Evolutionary conservation across 2,113 vertebrate species (phyloP), one percentile per base, ranked within the genome.

Genomic region (Colistium nudipinnis): DNA sequence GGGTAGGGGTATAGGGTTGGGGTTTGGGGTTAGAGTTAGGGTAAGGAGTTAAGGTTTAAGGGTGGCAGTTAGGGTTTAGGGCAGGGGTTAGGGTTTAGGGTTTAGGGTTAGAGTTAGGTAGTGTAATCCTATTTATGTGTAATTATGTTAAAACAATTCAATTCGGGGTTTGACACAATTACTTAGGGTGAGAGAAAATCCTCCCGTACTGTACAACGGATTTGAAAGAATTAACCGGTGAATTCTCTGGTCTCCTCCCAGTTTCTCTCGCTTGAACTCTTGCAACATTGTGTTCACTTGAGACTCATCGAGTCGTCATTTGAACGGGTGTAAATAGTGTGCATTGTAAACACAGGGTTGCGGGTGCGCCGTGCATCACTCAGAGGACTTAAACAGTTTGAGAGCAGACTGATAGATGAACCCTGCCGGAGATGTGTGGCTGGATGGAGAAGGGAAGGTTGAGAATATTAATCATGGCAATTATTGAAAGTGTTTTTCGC

Each of bases 401-500:
- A 94, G 94, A 94, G 81, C 84, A 89, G 92, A 92, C 90, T 97
- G 96, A 97, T 96, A 93, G 95, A 96, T 97, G 94, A 95, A 96
- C 90, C 93, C 95, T 89, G 70, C 89, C 78, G 85, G 83, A 93
- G 94, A 94, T 94, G 87, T 88, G 83, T 67, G 89, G 87, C 76
- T 70, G 62, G 64, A 70, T 82, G 64, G 86, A 94, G 88, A 94
- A 93, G 90, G 92, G 93, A 93, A 95, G 94, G 95, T 92, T 95
- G 92, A 92, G 91, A 94, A 93, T 95, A 96, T 97, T 95, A 94
- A 96, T 98, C 96, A 96, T 94, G 93, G 94, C 95, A 96, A 96
- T 98, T 97, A 97, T 95, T 95, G 94, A 95, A 95, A 95, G 93
- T 95, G 93, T 94, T 94, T 95, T 93, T 68, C 91, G 82, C 92